phyloP scores from a whole-genome alignment of 2,888 invertebrate genomes.

The Mantis religiosa region DNA sequence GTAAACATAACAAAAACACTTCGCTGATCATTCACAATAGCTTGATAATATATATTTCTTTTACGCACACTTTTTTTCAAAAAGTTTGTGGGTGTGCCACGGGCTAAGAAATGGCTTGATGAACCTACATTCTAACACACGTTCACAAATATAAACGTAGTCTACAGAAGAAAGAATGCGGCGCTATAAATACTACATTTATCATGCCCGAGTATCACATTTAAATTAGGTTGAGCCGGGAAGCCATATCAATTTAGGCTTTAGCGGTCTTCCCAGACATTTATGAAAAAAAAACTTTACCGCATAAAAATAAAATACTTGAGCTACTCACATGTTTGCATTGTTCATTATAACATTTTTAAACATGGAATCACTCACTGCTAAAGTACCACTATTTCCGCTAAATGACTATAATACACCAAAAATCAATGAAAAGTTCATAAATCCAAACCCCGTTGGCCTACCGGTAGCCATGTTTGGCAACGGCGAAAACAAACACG shows the following conservation, averaged over 20 bases:
- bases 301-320: background rate
- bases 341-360: background rate
- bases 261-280: background rate
- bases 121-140: background rate
- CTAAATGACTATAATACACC: slow-evolving; percentile 5
- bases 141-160: too few relatives aligned
- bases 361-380: background rate
- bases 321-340: background rate
- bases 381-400: background rate
- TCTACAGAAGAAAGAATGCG: background rate
- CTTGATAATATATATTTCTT: too few relatives aligned
- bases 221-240: background rate
- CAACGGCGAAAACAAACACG: slow-evolving; percentile 16
- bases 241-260: slow-evolving; percentile 10
- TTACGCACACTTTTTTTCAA: too few relatives aligned
- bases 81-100: background rate
- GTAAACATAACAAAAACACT: too few relatives aligned
- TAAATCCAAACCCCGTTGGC: slow-evolving; percentile 1
- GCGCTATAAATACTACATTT: background rate
- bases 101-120: background rate
- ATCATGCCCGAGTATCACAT: background rate
- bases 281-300: background rate
- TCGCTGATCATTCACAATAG: too few relatives aligned
- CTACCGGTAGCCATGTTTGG: slow-evolving; percentile 12
- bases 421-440: slow-evolving; percentile 18